Evolutionary conservation across 1,140 invertebrate genomes (phyloP), one percentile per base, ranked within the genome.

Genomic region (Archegozetes longisetosus): DNA sequence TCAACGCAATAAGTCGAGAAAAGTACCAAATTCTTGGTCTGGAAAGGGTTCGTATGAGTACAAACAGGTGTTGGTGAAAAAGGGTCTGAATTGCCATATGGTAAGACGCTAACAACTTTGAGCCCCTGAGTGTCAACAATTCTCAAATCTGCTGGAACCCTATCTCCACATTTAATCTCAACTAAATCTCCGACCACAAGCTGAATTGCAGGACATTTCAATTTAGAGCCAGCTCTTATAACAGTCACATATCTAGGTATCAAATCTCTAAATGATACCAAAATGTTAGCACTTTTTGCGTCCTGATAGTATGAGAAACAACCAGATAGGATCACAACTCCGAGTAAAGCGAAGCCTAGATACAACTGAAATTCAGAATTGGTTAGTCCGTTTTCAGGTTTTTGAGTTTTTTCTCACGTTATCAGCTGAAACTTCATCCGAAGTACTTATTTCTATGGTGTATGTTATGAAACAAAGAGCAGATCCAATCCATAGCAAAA

Each of bases 211-310:
- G 83, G 81, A 56, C 95, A 74, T 57, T 86, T 93, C 60, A 88
- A 73, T 70, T 94, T 95, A 71, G 93, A 84, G 62, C 93, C 93
- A 74, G 93, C 88, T 66, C 95, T 81, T 65, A 97, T 81, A 56
- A 95, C 92, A 60, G 88, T 86, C 20, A 93, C 94, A 73, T 90
- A 94, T 78, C 94, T 83, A 2, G 68, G 69, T 28, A 71, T 60
- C 28, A 71, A 47, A 56, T 66, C 67, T 25, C 65, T 59, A 46
- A 64, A 68, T 12, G 60, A 64, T n/a, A 64, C 54, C 61, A 67
- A 63, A 25, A 69, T 65, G n/a, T 58, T 62, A n/a, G 72, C 67
- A 50, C 63, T 66, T 62, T 72, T 74, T 9, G 68, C 62, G 58
- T 73, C 71, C 63, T 73, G 72, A 63, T 70, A 72, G 55, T 74